Evolutionary conservation across 2,113 vertebrate genomes (phyloP).

Genomic region (Baryphthengus martii): DNA sequence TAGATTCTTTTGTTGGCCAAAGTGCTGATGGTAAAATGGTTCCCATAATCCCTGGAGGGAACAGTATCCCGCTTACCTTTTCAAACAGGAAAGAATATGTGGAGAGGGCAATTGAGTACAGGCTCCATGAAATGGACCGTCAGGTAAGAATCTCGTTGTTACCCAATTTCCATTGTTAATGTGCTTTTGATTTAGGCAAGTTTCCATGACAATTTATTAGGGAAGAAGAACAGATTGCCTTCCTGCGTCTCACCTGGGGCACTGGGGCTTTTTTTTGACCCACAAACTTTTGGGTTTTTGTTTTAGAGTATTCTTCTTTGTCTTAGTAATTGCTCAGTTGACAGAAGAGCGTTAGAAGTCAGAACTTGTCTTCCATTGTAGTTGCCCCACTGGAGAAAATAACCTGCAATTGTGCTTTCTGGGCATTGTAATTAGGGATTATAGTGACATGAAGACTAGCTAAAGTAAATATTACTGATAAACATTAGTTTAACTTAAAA

Average conservation of each 20-base stretch:
- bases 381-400: background rate
- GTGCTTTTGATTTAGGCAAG: background rate
- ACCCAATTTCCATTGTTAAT: rapidly evolving
- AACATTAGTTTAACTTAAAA: background rate
- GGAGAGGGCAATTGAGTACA: slow-evolving; percentile 84
- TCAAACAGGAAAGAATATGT: slow-evolving; percentile 87
- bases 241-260: background rate
- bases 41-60: slow-evolving; percentile 86
- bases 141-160: slow-evolving; percentile 69
- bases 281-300: background rate
- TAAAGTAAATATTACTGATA: background rate
- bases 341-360: background rate
- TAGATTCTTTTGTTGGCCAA: slow-evolving; percentile 87
- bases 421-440: background rate
- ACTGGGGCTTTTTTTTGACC: background rate
- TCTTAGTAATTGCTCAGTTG: background rate
- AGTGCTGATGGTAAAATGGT: slow-evolving; percentile 89
- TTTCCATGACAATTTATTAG: background rate
- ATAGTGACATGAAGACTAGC: background rate
- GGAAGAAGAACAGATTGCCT: background rate
- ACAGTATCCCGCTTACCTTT: slow-evolving; percentile 87
- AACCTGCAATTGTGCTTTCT: background rate
- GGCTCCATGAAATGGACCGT: slow-evolving; percentile 85
- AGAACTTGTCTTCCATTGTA: background rate
- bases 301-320: background rate